Conservation (phyloP, 2,113 vertebrate species). For the Marmota flaviventris region DNA sequence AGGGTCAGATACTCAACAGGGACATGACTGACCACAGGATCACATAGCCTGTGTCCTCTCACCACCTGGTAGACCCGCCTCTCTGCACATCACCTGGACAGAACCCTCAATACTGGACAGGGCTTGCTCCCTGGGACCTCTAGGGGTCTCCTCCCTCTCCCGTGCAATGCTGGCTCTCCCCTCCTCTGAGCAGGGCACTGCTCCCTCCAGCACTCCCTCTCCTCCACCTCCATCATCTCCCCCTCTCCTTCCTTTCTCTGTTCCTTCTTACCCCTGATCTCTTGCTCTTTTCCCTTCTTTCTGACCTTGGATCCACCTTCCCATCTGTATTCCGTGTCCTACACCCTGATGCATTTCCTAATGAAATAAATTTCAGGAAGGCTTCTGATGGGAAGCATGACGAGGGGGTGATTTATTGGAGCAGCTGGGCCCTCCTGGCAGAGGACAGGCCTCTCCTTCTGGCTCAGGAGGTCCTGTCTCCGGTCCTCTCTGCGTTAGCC, state of each 20-base stretch:
- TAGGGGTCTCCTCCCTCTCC: neutral
- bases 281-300: neutral
- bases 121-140: neutral
- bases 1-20: neutral
- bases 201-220: no score
- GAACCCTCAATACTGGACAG: neutral
- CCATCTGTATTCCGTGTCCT: conserved; percentile 9
- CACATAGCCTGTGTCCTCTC: neutral
- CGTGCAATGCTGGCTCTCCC: neutral
- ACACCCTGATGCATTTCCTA: neutral
- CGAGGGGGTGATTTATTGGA: conserved; percentile 46
- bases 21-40: neutral
- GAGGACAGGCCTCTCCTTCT: neutral
- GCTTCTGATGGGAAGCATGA: conserved; percentile 36
- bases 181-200: neutral
- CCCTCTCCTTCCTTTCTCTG: neutral
- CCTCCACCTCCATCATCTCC: fast-evolving
- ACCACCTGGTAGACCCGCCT: neutral
- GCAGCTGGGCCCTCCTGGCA: conserved; percentile 48
- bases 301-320: neutral
- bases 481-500: neutral
- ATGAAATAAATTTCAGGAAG: conserved; percentile 65
- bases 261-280: neutral
- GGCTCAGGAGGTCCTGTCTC: neutral
- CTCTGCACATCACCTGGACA: neutral